Evolutionary conservation across 2,888 invertebrate genomes (phyloP).

Genomic region (Lycia hirtaria): DNA sequence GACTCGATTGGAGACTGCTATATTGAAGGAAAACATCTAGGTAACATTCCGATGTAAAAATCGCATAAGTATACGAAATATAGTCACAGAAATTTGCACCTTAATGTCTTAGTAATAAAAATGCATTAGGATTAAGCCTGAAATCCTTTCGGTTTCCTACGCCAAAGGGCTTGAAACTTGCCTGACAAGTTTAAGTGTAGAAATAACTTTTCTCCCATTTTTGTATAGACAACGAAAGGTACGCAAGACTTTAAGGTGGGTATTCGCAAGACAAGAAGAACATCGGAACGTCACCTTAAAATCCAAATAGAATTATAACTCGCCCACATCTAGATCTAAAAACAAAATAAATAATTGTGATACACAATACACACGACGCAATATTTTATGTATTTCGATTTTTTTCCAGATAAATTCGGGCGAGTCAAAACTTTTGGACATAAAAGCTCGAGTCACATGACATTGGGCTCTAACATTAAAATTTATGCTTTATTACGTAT

Average conservation of each 20-base stretch:
- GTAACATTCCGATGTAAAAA: background rate
- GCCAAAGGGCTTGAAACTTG: too few relatives aligned
- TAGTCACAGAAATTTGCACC: background rate
- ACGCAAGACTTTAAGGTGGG: too few relatives aligned
- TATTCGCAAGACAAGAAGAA: background rate
- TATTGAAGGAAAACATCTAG: constrained; percentile 14
- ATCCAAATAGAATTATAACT: constrained; percentile 2
- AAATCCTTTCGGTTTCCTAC: too few relatives aligned
- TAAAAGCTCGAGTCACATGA: background rate
- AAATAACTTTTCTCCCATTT: too few relatives aligned
- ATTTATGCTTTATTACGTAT: background rate
- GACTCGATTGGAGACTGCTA: constrained; percentile 1
- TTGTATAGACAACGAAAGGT: too few relatives aligned
- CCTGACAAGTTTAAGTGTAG: too few relatives aligned
- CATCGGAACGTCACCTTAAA: background rate
- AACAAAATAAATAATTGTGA: constrained; percentile 11
- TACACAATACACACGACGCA: background rate
- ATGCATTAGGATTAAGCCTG: too few relatives aligned
- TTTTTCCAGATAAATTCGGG: background rate
- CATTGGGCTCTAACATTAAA: background rate
- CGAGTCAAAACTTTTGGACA: constrained; percentile 14
- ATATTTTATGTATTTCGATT: background rate
- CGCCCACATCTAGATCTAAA: constrained; percentile 5
- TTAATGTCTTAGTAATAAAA: background rate
- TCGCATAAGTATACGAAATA: background rate